These are phyloP conservation scores for Aegithalos caudatus DNA, from an alignment of 2,113 vertebrate genomes.

Conservation along the genomic window DNA sequence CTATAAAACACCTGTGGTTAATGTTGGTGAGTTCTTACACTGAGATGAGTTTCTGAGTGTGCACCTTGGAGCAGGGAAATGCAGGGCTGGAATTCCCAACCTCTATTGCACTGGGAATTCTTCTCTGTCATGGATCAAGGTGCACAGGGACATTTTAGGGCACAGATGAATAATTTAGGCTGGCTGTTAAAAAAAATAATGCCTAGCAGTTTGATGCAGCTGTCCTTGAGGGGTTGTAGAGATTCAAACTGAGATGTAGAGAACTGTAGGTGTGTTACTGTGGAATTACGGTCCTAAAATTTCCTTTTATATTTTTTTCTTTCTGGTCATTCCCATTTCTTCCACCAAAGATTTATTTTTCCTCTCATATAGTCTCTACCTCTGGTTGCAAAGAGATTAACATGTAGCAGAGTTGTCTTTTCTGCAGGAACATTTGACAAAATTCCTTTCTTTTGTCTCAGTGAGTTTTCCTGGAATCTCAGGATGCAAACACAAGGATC, in stretches of 20 bases:
- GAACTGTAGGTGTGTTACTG: background rate
- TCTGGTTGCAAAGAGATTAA: slow-evolving; percentile 20
- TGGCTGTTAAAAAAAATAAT: background rate
- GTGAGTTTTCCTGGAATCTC: background rate
- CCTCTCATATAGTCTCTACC: background rate
- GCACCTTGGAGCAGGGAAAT: background rate
- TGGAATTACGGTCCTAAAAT: background rate
- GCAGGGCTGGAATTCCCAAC: background rate
- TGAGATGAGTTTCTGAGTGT: background rate
- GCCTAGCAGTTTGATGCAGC: background rate
- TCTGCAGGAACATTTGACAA: background rate
- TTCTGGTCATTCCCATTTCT: background rate
- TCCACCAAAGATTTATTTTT: slow-evolving; percentile 20
- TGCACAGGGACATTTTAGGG: background rate
- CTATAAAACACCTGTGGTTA: background rate
- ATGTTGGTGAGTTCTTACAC: background rate
- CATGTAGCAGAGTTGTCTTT: background rate
- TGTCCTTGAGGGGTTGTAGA: background rate
- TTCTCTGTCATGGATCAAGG: background rate
- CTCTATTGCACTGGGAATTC: background rate
- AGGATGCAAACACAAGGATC: fast-evolving
- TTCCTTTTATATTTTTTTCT: background rate
- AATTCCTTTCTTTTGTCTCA: background rate
- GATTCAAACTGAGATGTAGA: background rate
- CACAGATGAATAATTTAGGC: background rate